Evolutionary conservation across 1,140 invertebrate genomes (phyloP), one percentile per base, ranked within the genome.

Genomic region (Pseudomyrmex sp.): DNA sequence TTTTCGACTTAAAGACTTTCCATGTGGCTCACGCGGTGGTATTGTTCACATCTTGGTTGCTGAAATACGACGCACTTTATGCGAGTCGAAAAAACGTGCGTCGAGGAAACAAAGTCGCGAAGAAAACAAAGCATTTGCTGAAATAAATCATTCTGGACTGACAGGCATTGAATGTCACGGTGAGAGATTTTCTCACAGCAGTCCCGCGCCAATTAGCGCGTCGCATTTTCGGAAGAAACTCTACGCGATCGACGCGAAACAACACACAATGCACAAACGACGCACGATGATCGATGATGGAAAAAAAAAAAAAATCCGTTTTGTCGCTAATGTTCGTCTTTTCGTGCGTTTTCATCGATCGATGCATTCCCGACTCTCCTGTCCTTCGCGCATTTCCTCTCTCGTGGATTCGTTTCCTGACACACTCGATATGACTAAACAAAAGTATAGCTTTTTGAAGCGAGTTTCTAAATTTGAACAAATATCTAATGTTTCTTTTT

Each of bases 151-250:
- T 92, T 80, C 83, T 18, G 56, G 59, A 10, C 20, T 86, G 91
- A 92, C 92, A 92, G 91, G 86, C 88, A 91, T 91, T 91, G 87
- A 91, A 70, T 86, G 82, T 35, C 85, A 58, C 83, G 35, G 69
- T 61, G 44, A 66, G 85, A 92, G 85, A 92, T 91, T 92, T 92
- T 92, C 91, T 93, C 91, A 93, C 91, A 91, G 85, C 88, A 79
- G 69, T 70, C 73, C 35, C 56, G 62, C 59, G 50, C 88, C 84
- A 91, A 87, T 87, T 74, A 62, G 10, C 50, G 68, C 72, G 12
- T 20, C 46, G 65, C 46, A 86, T 83, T 89, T 77, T 70, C n/a
- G 75, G 70, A 68, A 65, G 63, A 85, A 85, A 82, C 82, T 84
- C 76, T 68, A 68, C 63, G 66, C 63, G 66, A 35, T 35, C 83